These are phyloP conservation scores for Ellobium chinense DNA, from an alignment of 2,888 invertebrate genomes.

Conservation along the genomic window DNA sequence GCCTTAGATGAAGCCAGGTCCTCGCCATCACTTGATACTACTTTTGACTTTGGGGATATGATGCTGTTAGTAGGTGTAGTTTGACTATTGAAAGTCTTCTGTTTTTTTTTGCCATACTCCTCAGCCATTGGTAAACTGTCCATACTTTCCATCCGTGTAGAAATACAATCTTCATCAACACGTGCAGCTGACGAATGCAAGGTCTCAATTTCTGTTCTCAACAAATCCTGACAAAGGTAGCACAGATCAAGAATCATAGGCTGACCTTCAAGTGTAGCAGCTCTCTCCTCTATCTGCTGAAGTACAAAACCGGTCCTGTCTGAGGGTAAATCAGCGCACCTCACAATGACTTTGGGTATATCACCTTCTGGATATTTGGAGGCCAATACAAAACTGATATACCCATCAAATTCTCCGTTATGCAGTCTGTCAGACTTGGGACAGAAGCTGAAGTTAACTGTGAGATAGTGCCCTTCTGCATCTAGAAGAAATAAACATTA, in stretches of 20 bases:
- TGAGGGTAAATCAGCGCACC: too few relatives aligned
- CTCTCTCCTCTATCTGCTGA: constrained; percentile 3
- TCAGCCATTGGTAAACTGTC: background rate
- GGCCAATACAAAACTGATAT: too few relatives aligned
- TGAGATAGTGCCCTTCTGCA: too few relatives aligned
- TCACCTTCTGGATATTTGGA: too few relatives aligned
- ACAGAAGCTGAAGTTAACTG: too few relatives aligned
- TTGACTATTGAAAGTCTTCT: background rate
- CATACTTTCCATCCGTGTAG: background rate
- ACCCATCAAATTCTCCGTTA: too few relatives aligned
- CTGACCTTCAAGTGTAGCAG: constrained; percentile 18
- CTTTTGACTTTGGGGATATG: background rate
- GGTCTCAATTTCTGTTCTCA: constrained; percentile 4
- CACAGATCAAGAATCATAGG: constrained; percentile 31
- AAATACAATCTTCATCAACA: background rate
- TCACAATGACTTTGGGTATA: too few relatives aligned
- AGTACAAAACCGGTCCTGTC: too few relatives aligned
- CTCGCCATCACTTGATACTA: background rate
- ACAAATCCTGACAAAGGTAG: constrained; percentile 18
- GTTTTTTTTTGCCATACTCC: background rate
- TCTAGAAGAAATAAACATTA: too few relatives aligned
- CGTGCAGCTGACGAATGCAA: background rate
- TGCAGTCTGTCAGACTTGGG: too few relatives aligned
- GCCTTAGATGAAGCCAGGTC: background rate
- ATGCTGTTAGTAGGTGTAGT: background rate